These are phyloP conservation scores for Taxidea taxus DNA, from an alignment of 2,113 vertebrate species.

Conservation along the genomic window DNA sequence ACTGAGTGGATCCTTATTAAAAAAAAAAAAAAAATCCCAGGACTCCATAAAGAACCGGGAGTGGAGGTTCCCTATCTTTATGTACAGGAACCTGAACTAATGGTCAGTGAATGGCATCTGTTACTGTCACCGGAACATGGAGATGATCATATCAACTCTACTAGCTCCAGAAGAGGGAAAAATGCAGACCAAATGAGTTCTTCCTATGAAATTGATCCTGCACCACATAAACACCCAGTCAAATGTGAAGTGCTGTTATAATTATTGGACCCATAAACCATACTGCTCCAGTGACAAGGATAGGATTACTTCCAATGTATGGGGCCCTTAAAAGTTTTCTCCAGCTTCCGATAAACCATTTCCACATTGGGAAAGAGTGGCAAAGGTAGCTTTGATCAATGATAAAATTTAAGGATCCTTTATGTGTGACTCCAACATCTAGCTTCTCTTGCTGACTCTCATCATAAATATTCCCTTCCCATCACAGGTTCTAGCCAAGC, in stretches of 20 bases:
- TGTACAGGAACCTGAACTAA: not conserved
- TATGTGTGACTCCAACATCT: not conserved
- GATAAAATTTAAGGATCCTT: not conserved
- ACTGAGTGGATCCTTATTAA: not conserved
- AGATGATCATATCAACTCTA: rapidly evolving
- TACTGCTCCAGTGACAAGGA: not conserved
- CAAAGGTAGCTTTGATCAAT: not conserved
- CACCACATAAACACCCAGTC: rapidly evolving
- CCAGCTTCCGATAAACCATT: not conserved
- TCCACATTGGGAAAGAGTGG: not conserved
- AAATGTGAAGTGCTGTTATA: not conserved
- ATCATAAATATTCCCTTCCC: not conserved
- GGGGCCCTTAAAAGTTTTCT: not conserved
- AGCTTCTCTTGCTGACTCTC: not conserved
- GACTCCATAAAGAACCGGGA: not conserved
- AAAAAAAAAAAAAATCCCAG: too few species aligned
- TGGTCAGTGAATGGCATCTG: not conserved
- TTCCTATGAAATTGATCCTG: too few species aligned
- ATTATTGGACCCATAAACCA: not conserved
- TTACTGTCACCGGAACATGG: not conserved
- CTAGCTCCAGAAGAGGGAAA: not conserved
- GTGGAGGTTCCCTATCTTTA: not conserved
- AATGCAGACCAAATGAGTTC: not conserved
- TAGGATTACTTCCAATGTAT: not conserved
- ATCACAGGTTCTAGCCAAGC: not conserved